phyloP scores from a whole-genome alignment of 2,113 vertebrate species.

The Aramus guarauna region DNA sequence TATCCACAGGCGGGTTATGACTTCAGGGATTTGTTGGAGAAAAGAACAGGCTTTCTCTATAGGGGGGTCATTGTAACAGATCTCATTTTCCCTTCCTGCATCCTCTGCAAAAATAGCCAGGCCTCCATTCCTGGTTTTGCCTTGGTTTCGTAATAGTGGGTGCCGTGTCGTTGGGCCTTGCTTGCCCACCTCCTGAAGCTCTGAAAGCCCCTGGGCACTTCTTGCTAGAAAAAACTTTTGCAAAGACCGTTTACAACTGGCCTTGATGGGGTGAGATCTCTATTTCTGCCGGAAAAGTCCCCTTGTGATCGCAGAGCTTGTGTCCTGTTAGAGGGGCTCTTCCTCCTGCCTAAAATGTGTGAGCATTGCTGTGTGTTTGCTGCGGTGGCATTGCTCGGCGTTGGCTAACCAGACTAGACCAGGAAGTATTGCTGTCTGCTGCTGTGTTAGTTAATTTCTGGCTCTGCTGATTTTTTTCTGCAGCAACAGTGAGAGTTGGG shows the following conservation, averaged over 20 bases:
- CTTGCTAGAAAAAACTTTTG: neutral
- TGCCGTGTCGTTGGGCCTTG: neutral
- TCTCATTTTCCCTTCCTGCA: fast-evolving
- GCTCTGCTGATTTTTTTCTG: neutral
- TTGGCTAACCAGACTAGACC: neutral
- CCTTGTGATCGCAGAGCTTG: neutral
- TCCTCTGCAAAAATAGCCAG: neutral
- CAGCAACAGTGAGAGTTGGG: neutral
- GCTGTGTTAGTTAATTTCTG: neutral
- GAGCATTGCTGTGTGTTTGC: neutral
- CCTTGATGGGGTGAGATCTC: neutral
- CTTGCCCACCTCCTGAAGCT: neutral
- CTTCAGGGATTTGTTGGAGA: neutral
- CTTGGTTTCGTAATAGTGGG: neutral
- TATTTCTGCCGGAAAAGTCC: neutral
- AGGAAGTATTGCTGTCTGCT: neutral
- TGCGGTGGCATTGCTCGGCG: neutral
- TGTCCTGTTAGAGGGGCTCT: fast-evolving
- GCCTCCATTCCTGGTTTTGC: neutral
- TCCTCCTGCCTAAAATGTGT: neutral
- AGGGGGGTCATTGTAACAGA: neutral
- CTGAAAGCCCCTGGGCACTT: neutral
- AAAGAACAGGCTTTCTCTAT: neutral
- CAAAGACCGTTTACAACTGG: neutral
- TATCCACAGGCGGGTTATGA: neutral